Evolutionary conservation across 2,113 vertebrate genomes (phyloP).

Genomic region (Daubentonia madagascariensis): DNA sequence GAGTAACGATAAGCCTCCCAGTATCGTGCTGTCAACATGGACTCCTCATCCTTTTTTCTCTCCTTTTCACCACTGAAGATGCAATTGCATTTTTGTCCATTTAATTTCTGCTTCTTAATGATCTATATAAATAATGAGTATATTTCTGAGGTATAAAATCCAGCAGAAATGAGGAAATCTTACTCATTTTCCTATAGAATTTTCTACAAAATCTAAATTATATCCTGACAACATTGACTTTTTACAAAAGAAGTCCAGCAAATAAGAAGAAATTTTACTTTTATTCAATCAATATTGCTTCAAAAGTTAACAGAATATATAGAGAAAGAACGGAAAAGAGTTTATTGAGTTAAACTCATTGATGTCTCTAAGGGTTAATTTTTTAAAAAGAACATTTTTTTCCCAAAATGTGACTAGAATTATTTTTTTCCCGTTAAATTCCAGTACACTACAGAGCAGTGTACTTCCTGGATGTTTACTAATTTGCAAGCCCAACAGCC

Average conservation of each 20-base stretch:
- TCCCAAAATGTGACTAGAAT: neutral
- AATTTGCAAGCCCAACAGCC: neutral
- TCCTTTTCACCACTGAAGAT: neutral
- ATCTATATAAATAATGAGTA: neutral
- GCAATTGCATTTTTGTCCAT: neutral
- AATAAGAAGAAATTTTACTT: neutral
- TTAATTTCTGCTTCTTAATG: neutral
- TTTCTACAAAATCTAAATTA: neutral
- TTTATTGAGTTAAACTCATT: neutral
- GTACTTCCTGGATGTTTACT: neutral
- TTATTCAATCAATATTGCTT: neutral
- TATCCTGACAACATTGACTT: neutral
- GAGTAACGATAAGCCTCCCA: neutral
- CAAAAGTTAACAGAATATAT: neutral
- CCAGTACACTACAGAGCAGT: no score
- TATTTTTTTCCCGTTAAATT: neutral
- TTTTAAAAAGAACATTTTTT: neutral
- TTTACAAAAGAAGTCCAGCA: neutral
- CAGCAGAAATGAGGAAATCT: neutral
- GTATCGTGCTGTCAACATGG: neutral
- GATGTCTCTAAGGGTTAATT: neutral
- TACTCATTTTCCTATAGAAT: neutral
- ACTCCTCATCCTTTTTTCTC: neutral
- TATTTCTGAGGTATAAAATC: neutral
- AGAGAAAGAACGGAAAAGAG: neutral